phyloP scores from a whole-genome alignment of 2,113 vertebrate species.

The Camelus dromedarius region DNA sequence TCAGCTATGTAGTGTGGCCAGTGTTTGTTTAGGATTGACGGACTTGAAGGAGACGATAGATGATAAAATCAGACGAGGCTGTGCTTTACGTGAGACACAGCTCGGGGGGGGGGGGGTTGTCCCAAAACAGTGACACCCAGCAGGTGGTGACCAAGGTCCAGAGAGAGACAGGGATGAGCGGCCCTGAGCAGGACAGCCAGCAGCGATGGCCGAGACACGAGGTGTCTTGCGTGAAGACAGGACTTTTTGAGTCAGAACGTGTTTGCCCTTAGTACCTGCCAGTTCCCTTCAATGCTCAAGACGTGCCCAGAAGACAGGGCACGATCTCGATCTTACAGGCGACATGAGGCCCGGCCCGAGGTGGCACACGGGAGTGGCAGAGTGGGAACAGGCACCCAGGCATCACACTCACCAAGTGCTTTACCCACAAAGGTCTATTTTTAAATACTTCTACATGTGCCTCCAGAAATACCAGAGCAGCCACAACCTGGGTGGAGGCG shows the following conservation, averaged over 20 bases:
- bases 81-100: background rate
- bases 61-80: background rate
- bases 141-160: too few species aligned
- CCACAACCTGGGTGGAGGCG: background rate
- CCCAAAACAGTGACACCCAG: background rate
- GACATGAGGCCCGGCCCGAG: background rate
- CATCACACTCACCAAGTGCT: background rate
- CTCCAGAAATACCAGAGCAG: background rate
- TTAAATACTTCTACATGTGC: background rate
- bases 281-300: background rate
- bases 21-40: background rate
- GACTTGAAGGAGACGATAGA: background rate
- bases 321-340: background rate
- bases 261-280: background rate
- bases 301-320: background rate
- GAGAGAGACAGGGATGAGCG: accelerated
- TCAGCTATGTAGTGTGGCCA: background rate
- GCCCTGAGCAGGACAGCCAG: background rate
- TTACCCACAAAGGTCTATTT: background rate
- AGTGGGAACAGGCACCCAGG: background rate
- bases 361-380: too few species aligned
- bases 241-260: background rate
- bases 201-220: background rate
- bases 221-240: background rate
- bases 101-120: background rate